phyloP scores from a whole-genome alignment of 2,113 vertebrate species.

The Elgaria multicarinata region DNA sequence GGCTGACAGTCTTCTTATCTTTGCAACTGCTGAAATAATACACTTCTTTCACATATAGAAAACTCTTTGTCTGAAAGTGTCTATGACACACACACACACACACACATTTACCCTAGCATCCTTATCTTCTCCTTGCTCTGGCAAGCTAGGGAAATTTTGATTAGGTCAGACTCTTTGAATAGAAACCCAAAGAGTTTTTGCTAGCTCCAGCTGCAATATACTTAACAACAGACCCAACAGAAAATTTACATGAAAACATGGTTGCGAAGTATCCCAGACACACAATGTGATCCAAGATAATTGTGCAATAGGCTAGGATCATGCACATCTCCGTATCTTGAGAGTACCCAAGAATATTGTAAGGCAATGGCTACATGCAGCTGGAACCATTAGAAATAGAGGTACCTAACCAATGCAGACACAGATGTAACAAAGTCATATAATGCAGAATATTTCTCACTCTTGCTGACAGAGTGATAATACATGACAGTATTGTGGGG shows the following conservation, averaged over 20 bases:
- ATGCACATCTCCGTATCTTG: not conserved
- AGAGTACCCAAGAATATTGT: not conserved
- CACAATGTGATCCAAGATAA: not conserved
- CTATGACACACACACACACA: too few relatives aligned
- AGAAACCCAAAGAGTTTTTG: not conserved
- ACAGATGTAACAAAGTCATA: not conserved
- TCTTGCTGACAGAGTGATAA: not conserved
- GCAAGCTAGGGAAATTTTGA: too few relatives aligned
- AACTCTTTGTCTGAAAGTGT: too few relatives aligned
- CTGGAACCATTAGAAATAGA: not conserved
- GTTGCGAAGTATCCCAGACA: not conserved
- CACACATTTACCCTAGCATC: too few relatives aligned
- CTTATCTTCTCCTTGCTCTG: too few relatives aligned
- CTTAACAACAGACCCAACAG: not conserved
- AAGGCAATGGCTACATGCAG: not conserved
- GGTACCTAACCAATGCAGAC: not conserved
- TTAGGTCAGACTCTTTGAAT: not conserved
- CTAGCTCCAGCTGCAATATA: not conserved
- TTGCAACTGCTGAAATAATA: too few relatives aligned
- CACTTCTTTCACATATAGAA: too few relatives aligned
- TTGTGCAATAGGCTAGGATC: not conserved
- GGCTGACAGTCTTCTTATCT: too few relatives aligned
- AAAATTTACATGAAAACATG: not conserved
- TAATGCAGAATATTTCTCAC: not conserved
- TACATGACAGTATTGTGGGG: not conserved